Evolutionary conservation across 2,797 vertebrate species (phyloP).

Genomic region (Aplochiton taeniatus): DNA sequence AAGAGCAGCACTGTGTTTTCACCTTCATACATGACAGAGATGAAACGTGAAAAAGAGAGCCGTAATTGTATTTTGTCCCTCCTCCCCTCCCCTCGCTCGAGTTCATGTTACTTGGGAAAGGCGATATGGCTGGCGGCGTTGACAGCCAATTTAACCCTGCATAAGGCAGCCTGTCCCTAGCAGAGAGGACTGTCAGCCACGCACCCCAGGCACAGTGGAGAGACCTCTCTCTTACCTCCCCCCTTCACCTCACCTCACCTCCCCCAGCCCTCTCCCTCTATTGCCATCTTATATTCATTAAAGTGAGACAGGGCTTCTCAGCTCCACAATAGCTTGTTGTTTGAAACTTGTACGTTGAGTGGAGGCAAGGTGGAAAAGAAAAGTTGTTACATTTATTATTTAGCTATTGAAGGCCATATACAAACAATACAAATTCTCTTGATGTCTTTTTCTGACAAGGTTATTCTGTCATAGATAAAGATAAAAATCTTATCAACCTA

Average conservation of each 20-base stretch:
- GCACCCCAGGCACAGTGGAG: conserved; percentile 11
- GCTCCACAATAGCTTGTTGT: not conserved
- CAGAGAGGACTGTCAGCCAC: not conserved
- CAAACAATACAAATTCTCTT: not conserved
- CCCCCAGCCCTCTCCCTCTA: not conserved
- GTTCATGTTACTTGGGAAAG: conserved; percentile 60
- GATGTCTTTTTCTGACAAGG: not conserved
- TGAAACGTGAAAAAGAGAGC: conserved; percentile 46
- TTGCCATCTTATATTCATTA: not conserved
- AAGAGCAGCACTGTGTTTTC: conserved; percentile 56
- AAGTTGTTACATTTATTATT: not conserved
- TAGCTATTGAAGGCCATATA: not conserved
- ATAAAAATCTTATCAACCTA: not conserved
- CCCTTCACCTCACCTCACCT: not conserved
- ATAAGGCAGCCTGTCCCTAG: conserved; percentile 53
- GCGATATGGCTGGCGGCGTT: conserved; percentile 50
- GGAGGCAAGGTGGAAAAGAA: too few relatives aligned
- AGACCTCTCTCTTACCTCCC: conserved; percentile 12
- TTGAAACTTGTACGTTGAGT: not conserved
- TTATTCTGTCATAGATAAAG: not conserved
- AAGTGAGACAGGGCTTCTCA: not conserved
- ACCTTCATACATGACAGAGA: conserved; percentile 53
- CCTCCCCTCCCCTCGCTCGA: not conserved
- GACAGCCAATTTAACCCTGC: conserved; percentile 67
- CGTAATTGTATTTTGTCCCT: conserved; percentile 51